Evolutionary conservation across 2,797 vertebrate species (phyloP), one percentile per base, ranked within the genome.

Genomic region (Betta splendens): DNA sequence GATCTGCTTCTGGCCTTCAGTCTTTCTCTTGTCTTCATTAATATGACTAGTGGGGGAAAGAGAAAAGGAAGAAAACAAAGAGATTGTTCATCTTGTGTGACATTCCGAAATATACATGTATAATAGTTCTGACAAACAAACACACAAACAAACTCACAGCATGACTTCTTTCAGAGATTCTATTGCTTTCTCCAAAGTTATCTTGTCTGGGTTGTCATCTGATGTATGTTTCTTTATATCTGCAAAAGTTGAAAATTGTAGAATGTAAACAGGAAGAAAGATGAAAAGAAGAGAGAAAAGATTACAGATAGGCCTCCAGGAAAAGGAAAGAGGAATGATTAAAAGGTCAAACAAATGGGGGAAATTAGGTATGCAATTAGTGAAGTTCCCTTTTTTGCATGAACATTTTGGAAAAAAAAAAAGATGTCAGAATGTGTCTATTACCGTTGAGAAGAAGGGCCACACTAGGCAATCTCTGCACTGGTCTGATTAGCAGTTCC

Each of bases 21-120:
- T 99, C 92, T 98, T 99, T 69, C 98, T 95, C 90, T 98, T 99
- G 88, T 98, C 98, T 81, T 99, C 98, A 39, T 99, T 99, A 83
- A 99, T 99, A 79, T 98, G 96, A 31, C 97, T 99, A 46, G n/a
- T 4, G n/a, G 9, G n/a, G 22, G 3, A 3, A 33, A 42, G 45
- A 18, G 8, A 29, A 7, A 37, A 4, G 16, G 23, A 0, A 16
- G 7, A 1, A 2, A 28, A 7, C 11, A 26, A 35, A 8, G 3
- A 21, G 2, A 16, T 9, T 20, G 1, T 21, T 18, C 4, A 15
- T 36, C 16, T 4, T 29, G 1, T 35, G 2, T 7, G 4, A 31
- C n/a, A n/a, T n/a, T 12, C 28, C 35, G 16, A 28, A 22, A n/a
- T n/a, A n/a, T n/a, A n/a, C n/a, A n/a, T n/a, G n/a, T n/a, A n/a